A percentile compares a stretch with the other conserved stretches of the same genome.
These are phyloP conservation scores for Anguilla obscura DNA, from an alignment of 2,797 vertebrate species.

Conservation along the genomic window DNA sequence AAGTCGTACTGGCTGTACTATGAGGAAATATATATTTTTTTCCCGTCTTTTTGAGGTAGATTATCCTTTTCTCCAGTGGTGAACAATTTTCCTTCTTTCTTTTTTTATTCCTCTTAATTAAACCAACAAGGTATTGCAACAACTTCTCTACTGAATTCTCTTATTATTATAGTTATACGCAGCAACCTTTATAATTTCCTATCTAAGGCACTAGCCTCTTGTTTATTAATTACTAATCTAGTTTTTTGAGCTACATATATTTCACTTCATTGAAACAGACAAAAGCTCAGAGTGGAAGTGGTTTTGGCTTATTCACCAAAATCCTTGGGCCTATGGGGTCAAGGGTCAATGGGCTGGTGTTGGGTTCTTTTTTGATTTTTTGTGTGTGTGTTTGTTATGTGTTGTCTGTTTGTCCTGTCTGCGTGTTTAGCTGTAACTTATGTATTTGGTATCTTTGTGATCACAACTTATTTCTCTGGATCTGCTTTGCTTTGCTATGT, in stretches of 20 bases:
- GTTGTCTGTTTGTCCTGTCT: too few species aligned
- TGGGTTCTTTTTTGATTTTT: neutral
- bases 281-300: slow-evolving; percentile 2
- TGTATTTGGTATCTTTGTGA: neutral
- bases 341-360: neutral
- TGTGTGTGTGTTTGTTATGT: neutral
- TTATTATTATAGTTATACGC: too few species aligned
- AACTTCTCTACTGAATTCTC: too few species aligned
- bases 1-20: too few species aligned
- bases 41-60: too few species aligned
- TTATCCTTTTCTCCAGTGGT: too few species aligned
- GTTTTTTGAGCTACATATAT: neutral
- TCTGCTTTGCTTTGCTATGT: neutral
- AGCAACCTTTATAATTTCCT: too few species aligned
- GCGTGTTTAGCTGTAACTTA: neutral
- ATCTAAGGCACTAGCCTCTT: neutral
- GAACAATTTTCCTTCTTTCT: too few species aligned
- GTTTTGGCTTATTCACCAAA: neutral
- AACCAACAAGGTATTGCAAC: too few species aligned
- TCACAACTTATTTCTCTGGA: neutral
- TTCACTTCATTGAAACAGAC: neutral
- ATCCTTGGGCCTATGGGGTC: neutral
- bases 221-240: neutral
- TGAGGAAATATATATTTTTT: too few species aligned
- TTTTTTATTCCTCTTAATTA: too few species aligned